Percentiles rank a stretch among this genome's conserved stretches.
phyloP scores from a whole-genome alignment of 2,888 invertebrate genomes.

The Microctonus aethiopoides region DNA sequence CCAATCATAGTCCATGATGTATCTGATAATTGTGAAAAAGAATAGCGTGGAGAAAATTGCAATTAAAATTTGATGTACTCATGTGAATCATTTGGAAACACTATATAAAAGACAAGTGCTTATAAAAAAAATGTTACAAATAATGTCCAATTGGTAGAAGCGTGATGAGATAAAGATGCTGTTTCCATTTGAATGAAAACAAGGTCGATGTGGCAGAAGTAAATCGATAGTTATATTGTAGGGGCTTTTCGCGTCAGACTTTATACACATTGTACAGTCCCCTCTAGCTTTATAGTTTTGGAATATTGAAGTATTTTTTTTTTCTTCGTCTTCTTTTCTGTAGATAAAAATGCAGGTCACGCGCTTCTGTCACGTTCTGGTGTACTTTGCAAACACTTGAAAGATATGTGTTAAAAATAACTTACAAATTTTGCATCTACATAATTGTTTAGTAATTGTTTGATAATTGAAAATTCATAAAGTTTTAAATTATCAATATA shows the following conservation, averaged over 20 bases:
- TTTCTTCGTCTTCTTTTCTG: constrained; percentile 1
- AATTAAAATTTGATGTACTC: background rate
- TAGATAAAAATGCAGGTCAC: constrained; percentile 14
- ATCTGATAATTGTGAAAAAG: background rate
- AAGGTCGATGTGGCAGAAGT: constrained; percentile 28
- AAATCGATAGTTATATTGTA: constrained; percentile 30
- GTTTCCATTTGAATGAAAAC: constrained; percentile 28
- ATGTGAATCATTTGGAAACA: background rate
- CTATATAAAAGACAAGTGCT: background rate
- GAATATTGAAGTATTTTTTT: background rate
- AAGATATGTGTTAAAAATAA: no score
- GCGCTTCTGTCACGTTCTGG: no score
- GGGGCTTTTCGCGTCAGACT: constrained; percentile 19
- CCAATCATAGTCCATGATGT: background rate
- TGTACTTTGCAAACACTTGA: no score
- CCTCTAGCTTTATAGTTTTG: constrained; percentile 6
- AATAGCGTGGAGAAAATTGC: background rate
- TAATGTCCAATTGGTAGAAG: background rate
- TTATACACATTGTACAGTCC: constrained; percentile 2
- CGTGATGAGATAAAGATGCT: background rate
- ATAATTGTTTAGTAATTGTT: no score
- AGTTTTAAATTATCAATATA: no score
- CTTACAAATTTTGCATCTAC: no score
- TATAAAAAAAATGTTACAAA: background rate
- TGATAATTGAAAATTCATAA: no score